Conservation (phyloP, 2,113 vertebrate genomes). For the Psephotus haematonotus region DNA sequence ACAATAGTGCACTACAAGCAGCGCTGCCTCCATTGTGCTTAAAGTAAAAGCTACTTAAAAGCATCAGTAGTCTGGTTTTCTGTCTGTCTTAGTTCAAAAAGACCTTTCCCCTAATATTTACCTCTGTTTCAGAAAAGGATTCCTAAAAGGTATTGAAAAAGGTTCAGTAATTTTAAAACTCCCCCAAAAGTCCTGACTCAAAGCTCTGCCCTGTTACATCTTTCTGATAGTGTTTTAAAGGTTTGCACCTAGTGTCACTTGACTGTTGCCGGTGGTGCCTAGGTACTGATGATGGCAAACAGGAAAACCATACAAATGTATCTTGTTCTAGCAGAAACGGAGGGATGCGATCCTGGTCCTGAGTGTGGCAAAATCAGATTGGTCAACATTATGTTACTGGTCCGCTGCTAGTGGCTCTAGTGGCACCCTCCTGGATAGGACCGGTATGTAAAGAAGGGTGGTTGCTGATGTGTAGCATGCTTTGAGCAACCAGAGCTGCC, state of each 20-base stretch:
- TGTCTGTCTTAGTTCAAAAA: neutral
- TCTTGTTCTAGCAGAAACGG: neutral
- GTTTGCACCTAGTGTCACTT: neutral
- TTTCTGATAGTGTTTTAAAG: neutral
- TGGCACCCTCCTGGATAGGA: neutral
- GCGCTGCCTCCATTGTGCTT: neutral
- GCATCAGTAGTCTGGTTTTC: neutral
- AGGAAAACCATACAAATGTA: neutral
- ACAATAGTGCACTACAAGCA: neutral
- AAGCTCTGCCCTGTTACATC: neutral
- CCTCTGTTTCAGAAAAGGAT: neutral
- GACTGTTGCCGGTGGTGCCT: neutral
- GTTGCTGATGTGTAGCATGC: neutral
- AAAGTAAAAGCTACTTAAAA: neutral
- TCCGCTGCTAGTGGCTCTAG: neutral
- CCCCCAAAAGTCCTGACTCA: neutral
- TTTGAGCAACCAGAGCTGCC: neutral
- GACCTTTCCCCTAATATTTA: neutral
- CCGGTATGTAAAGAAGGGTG: neutral
- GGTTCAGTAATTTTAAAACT: neutral
- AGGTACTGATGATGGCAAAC: neutral
- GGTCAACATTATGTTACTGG: rapidly evolving
- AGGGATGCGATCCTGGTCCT: neutral
- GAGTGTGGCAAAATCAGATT: neutral
- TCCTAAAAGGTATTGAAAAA: neutral